Evolutionary conservation across 53 echinoderm and acorn worm species (phyloP).

Genomic region (Patiria pectinifera): DNA sequence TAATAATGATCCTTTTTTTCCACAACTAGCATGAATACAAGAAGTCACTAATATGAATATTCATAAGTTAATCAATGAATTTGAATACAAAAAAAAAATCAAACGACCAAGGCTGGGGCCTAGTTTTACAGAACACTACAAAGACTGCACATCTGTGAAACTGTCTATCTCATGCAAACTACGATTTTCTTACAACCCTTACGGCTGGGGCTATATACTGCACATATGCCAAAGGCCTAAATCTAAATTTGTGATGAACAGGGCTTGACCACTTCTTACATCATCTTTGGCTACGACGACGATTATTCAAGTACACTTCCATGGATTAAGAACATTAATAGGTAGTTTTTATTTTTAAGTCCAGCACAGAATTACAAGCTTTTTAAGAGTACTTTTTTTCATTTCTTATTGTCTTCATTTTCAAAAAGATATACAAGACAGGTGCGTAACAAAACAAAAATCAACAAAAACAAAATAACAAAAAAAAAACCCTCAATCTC

Average conservation of each 20-base stretch:
- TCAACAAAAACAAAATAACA: neutral
- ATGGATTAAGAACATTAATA: slow-evolving; percentile 48
- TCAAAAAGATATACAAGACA: slow-evolving; percentile 3
- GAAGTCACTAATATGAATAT: slow-evolving; percentile 40
- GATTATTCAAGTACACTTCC: slow-evolving; percentile 56
- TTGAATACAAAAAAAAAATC: slow-evolving; percentile 41
- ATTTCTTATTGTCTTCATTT: neutral
- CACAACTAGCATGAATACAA: slow-evolving; percentile 35
- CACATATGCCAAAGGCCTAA: slow-evolving; percentile 49
- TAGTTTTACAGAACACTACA: neutral
- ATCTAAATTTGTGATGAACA: slow-evolving; percentile 7
- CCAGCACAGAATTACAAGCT: slow-evolving; percentile 53
- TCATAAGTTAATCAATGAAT: slow-evolving; percentile 45
- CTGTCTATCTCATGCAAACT: slow-evolving; percentile 16
- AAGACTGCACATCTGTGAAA: neutral
- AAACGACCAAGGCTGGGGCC: slow-evolving; percentile 34
- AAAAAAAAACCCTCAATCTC: slow-evolving; percentile 32
- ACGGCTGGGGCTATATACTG: slow-evolving; percentile 24
- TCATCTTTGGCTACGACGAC: slow-evolving; percentile 57
- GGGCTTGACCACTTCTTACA: neutral
- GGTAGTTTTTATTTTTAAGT: slow-evolving; percentile 13
- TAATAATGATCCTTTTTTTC: neutral
- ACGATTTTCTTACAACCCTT: neutral
- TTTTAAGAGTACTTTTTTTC: slow-evolving; percentile 50
- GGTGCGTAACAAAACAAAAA: neutral